Evolutionary conservation across 2,888 invertebrate genomes (phyloP), one percentile per base, ranked within the genome.

Genomic region (Poecilobothrus nobilitatus): DNA sequence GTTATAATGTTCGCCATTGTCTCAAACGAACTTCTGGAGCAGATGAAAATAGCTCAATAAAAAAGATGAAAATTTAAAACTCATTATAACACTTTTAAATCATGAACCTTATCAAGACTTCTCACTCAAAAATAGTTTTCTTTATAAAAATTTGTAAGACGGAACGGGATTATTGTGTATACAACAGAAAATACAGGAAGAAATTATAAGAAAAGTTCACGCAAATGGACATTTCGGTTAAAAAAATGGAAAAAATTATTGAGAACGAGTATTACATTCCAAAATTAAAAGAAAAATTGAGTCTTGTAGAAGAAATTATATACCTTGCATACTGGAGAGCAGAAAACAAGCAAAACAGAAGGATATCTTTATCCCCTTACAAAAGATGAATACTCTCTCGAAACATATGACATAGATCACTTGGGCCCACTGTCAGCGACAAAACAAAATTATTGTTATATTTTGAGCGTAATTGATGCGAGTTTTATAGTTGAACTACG

Each of bases 271-370:
- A 44, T 44, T 44, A 10, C 12, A 44, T 44, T 15, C 12, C 10
- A 44, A 44, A 44, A 10, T 44, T 3, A 44, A 44, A 44, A 3
- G 12, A 44, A 44, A 44, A 12, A 9, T 44, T 15, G 44, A 44
- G 8, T 15, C 3, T 12, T 44, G 44, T 12, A 9, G 44, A 44
- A 44, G 3, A 12, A 68, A 4, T 20, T 68, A n/a, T n/a, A n/a
- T n/a, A n/a, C n/a, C n/a, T n/a, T n/a, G n/a, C n/a, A n/a, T n/a
- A n/a, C n/a, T n/a, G 6, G 27, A 22, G 12, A 69, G 68, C 44
- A 66, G 67, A 20, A 72, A 79, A 67, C 69, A 67, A 4, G 78
- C 79, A 3, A 79, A 77, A 68, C 73, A 77, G 77, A 78, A 71
- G 78, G 78, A 18, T 73, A 73, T 27, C 70, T 79, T 18, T 67